phyloP scores from a whole-genome alignment of 2,888 invertebrate genomes.

The Drosophila flavopinicola region DNA sequence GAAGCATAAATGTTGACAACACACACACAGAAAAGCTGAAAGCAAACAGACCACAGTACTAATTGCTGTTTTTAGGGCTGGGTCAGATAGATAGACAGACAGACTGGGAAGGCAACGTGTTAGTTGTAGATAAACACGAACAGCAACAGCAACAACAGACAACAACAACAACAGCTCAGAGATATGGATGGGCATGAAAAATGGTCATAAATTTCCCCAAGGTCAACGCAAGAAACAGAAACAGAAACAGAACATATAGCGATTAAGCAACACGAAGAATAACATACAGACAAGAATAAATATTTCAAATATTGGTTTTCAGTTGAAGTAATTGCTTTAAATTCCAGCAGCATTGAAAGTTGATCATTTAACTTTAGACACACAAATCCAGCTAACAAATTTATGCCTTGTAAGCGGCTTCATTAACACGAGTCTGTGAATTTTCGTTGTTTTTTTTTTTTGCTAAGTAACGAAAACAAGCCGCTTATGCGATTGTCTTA shows the following conservation, averaged over 20 bases:
- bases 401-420: constrained; percentile 54
- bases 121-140: constrained; percentile 64
- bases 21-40: constrained; percentile 14
- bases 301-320: constrained; percentile 56
- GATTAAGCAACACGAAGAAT: constrained; percentile 60
- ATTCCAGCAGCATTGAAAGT: constrained; percentile 15
- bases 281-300: constrained; percentile 22
- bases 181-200: constrained; percentile 40
- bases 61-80: constrained; percentile 36
- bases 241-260: constrained; percentile 27
- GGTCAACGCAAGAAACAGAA: constrained; percentile 58
- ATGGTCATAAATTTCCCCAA: constrained; percentile 67
- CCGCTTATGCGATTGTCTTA: constrained; percentile 19
- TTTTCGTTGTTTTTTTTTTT: constrained; percentile 7
- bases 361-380: constrained; percentile 18
- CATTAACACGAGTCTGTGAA: constrained; percentile 49
- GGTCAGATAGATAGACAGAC: background rate
- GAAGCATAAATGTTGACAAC: constrained; percentile 36
- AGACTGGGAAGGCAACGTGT: constrained; percentile 45
- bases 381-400: constrained; percentile 15
- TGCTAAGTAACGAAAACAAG: constrained; percentile 22
- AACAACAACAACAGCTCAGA: background rate
- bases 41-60: constrained; percentile 21
- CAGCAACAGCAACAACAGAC: constrained; percentile 8
- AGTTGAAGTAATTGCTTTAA: constrained; percentile 19